Evolutionary conservation across 2,797 vertebrate species (phyloP).

Genomic region (Lophotriccus pileatus): DNA sequence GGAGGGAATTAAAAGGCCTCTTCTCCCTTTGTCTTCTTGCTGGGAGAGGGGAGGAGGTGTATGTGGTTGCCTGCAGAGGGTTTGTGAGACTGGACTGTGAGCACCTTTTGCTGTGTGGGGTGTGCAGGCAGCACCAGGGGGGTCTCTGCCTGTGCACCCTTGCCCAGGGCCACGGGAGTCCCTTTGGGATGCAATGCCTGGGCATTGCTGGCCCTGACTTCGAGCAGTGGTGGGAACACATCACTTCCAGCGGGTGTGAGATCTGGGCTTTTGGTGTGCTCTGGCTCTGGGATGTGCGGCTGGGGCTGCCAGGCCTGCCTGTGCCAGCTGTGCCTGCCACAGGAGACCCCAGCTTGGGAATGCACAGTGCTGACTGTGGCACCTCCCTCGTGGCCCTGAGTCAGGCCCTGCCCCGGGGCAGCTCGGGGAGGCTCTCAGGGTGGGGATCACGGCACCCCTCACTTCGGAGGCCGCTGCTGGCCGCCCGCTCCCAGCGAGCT

Average conservation of each 20-base stretch:
- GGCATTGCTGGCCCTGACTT: rapidly evolving
- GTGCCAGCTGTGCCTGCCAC: rapidly evolving
- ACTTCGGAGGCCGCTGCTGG: background rate
- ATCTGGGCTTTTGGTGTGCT: rapidly evolving
- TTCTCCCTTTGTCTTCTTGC: conserved; percentile 18
- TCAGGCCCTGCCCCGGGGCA: background rate
- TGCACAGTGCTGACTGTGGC: rapidly evolving
- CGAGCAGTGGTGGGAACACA: rapidly evolving
- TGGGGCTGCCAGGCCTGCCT: rapidly evolving
- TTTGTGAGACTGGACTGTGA: background rate
- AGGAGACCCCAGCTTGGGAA: rapidly evolving
- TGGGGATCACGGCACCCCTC: background rate
- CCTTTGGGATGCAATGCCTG: rapidly evolving
- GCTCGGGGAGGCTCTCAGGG: background rate
- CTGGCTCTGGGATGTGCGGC: background rate
- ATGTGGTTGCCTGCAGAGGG: background rate
- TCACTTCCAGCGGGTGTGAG: background rate
- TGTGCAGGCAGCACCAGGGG: background rate
- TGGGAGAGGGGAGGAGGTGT: background rate
- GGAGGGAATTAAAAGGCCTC: background rate
- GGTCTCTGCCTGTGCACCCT: background rate
- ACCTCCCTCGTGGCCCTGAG: background rate
- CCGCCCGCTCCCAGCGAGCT: background rate
- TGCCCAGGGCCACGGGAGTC: background rate
- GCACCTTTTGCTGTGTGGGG: background rate